Base-by-base conservation (phyloP, 2,888 invertebrate species). In the Argyra leucocephala region DNA sequence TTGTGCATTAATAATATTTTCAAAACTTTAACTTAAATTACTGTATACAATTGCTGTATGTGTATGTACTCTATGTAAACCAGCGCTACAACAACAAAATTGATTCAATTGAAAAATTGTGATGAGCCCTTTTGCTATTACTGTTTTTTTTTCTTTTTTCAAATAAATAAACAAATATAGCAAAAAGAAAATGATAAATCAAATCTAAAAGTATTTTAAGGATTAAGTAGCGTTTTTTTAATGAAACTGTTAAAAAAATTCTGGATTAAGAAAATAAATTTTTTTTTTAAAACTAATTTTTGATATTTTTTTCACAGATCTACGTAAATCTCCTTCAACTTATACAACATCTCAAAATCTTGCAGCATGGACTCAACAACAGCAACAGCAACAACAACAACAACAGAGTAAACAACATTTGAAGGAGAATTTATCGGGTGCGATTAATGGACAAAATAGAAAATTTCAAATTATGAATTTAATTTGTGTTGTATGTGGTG, bases 401-500 rank as follows among this genome's bases (percentile, higher is more conserved):
- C 48, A 48, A 18, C 48, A 48, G 6, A 48, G 18, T n/a, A 48
- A 48, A 48, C 37, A 37, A 9, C 15, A n/a, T 48, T n/a, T 48
- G 5, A 48, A 48, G 18, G 48, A 48, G 5, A 48, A 48, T 48
- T 18, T 48, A 48, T 48, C 48, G 1, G 15, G 15, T 18, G 18
- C 48, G 2, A 48, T 48, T 5, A 48, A 48, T 48, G 48, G 48
- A 15, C 48, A 31, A 31, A 48, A 48, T 48, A 48, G 48, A 48
- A 48, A 48, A 48, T 48, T 48, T 48, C 48, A 48, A 48, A 48
- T 48, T 12, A 48, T 48, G 48, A 48, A 48, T 1, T 83, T 97
- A 64, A 89, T 91, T 66, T 98, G 97, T 80, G 93, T 96, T 64
- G 97, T 98, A 1, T 97, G 97, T 74, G 96, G 96, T 0, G 97